Evolutionary conservation across 2,797 vertebrate species (phyloP).

Genomic region (Falco concolor): DNA sequence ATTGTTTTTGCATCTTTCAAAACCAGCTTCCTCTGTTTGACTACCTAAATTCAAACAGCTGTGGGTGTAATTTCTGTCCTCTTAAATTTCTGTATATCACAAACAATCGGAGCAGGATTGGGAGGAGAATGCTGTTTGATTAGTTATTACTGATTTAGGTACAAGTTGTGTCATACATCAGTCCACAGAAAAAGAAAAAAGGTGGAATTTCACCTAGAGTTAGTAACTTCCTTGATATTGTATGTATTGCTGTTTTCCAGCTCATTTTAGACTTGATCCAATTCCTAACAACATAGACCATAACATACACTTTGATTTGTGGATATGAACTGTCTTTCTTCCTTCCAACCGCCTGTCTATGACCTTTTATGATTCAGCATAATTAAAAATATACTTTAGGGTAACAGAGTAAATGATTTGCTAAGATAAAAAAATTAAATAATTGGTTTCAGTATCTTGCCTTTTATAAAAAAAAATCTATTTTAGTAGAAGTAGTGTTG

Average conservation of each 20-base stretch:
- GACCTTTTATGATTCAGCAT: not conserved
- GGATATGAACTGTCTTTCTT: not conserved
- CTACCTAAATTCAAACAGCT: not conserved
- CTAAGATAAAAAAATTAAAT: not conserved
- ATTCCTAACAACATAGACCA: not conserved
- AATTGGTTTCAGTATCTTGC: not conserved
- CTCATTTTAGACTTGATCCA: not conserved
- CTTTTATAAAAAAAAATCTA: not conserved
- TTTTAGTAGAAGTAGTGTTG: not conserved
- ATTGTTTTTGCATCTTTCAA: not conserved
- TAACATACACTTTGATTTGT: not conserved
- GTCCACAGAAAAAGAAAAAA: not conserved
- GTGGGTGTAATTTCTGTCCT: not conserved
- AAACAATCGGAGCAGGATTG: not conserved
- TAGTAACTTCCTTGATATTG: not conserved
- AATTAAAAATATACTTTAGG: not conserved
- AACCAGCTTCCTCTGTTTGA: not conserved
- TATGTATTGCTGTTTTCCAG: not conserved
- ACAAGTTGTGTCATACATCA: accelerated
- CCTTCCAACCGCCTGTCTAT: not conserved
- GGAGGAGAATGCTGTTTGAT: not conserved
- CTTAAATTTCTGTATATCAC: not conserved
- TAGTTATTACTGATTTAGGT: not conserved
- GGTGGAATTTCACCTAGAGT: not conserved
- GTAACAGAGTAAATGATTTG: not conserved